Evolutionary conservation across 2,888 invertebrate genomes (phyloP), one percentile per base, ranked within the genome.

Genomic region (Monoplex corrugatus): DNA sequence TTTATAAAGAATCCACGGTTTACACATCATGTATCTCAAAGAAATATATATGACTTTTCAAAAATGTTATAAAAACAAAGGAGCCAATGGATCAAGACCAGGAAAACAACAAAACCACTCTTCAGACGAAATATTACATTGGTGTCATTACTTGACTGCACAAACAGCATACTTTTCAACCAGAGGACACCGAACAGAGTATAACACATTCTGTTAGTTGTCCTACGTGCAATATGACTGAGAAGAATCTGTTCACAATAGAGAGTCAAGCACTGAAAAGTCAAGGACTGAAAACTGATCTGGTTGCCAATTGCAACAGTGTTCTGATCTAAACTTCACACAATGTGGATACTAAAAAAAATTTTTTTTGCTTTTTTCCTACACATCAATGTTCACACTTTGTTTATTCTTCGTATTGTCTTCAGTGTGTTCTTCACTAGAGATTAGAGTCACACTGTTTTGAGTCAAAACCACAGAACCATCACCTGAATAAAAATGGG

Each of bases 301-400:
- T 82, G 82, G 82, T 32, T 82, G 82, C 82, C 82, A 82, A 82
- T 45, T 45, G 82, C 82, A 82, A 82, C 82, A 38, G 28, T 28
- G 6, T n/a, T 68, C 75, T 3, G 10, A 35, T 38, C 38, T 3
- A n/a, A n/a, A 75, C 2, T 23, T 38, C 28, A 32, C 19, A 43
- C 40, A 40, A 10, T 40, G 40, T 8, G 23, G 23, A 8, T 1
- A 68, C 8, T n/a, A 16, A 68, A 8, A 28, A 68, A 32, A 23
- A 28, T 80, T 23, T 23, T 78, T 10, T 80, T 75, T 75, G n/a
- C n/a, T 23, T 78, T 10, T 80, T 75, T 75, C n/a, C n/a, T n/a
- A n/a, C 16, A 38, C 38, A 75, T 43, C 10, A 32, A 32, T 35
- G 32, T 72, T 35, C 32, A 72, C 32, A 3, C 0, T 13, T 35